Base-by-base conservation (phyloP, 2,888 invertebrate genomes). In the Metellina segmentata region DNA sequence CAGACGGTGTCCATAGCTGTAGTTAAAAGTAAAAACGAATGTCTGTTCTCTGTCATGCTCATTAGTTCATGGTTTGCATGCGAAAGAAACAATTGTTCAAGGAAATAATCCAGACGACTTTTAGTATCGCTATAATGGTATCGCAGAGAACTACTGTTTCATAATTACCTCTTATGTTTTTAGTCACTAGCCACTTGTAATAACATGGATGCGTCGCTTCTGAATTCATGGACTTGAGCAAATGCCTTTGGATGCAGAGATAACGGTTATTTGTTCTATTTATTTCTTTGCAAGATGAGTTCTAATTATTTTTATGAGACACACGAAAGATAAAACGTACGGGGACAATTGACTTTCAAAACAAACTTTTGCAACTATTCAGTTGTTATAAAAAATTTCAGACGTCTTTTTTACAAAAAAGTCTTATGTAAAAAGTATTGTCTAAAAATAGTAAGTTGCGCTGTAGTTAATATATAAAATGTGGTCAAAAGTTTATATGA, bases 1-100 rank as follows among this genome's bases (percentile, higher is more conserved):
- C 34, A 34, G 34, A 34, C 34, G 34, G 34, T 34, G 34, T 34
- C 4, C 4, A 34, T 34, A 34, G 34, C 34, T 61, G 16, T 16
- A 61, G 11, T 61, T 16, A 8, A 61, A 11, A 61, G 61, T 61
- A 53, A 79, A 79, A 79, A 9, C 61, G 79, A 61, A 61, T 61
- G 61, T 53, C 79, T 79, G 79, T 20, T 9, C 11, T 79, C 9
- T 16, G 16, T 79, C 79, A 79, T 8, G 13, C 53, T 79, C 79
- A 79, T 79, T 79, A 79, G 79, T 53, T 53, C 61, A 79, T n/a
- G 79, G 34, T 79, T 20, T 61, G 34, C 53, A 79, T 53, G 79
- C 61, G 61, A 79, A 79, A 79, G 79, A 61, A 79, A 79, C 79
- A 79, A 79, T 61, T 79, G 79, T 79, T 79, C 61, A 79, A 53